Percentiles rank a stretch among this genome's conserved stretches.
These are phyloP conservation scores for Antheraea pernyi DNA, from an alignment of 1,140 invertebrate species.

Conservation along the genomic window DNA sequence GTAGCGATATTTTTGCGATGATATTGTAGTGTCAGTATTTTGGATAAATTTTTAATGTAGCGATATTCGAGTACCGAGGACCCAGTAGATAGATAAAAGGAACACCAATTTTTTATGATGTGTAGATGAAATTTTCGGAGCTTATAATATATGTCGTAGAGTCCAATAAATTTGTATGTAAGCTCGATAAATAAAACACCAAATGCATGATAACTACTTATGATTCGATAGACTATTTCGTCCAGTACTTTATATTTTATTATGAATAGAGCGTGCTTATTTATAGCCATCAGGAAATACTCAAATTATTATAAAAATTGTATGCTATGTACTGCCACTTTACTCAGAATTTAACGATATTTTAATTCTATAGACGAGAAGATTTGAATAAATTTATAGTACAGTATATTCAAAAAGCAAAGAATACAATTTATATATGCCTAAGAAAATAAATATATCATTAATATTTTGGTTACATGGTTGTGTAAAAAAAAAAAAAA, in stretches of 20 bases:
- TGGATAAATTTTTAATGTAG: conserved; percentile 63
- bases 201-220: conserved; percentile 13
- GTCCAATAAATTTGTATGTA: conserved; percentile 12
- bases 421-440: too few species aligned
- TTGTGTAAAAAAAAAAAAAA: too few species aligned
- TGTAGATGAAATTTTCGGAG: conserved; percentile 49
- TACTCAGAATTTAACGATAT: background rate
- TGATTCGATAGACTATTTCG: conserved; percentile 50
- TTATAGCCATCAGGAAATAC: conserved; percentile 7
- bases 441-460: too few species aligned
- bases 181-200: conserved; percentile 11
- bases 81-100: conserved; percentile 66
- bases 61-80: conserved; percentile 48
- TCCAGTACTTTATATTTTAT: conserved; percentile 33
- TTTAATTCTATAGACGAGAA: too few species aligned
- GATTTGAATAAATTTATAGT: too few species aligned
- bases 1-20: conserved; percentile 68
- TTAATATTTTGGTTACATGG: too few species aligned
- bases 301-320: background rate
- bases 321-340: background rate
- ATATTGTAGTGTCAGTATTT: conserved; percentile 69
- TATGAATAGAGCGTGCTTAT: conserved; percentile 12
- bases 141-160: conserved; percentile 41
- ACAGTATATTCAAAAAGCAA: too few species aligned
- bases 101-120: conserved; percentile 71